Percentiles rank a stretch among this genome's conserved stretches.
phyloP scores from a whole-genome alignment of 2,113 vertebrate genomes.

The Triplophysa dalaica region DNA sequence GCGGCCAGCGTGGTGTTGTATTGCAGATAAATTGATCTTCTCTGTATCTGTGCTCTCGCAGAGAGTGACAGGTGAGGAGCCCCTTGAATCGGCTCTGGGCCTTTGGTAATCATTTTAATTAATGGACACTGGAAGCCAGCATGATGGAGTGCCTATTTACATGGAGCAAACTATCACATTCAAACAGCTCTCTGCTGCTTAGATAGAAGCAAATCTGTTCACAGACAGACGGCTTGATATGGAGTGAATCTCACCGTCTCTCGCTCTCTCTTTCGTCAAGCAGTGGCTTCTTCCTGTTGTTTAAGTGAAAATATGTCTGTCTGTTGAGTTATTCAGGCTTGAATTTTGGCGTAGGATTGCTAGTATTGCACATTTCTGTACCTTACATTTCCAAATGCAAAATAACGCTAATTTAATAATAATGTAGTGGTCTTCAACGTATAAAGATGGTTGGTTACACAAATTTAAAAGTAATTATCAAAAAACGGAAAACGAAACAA shows the following conservation, averaged over 20 bases:
- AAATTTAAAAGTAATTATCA: too few species aligned
- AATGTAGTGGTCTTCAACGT: too few species aligned
- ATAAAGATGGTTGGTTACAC: too few species aligned
- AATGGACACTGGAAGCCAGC: slow-evolving; percentile 91
- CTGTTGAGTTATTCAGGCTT: neutral
- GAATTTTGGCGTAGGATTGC: neutral
- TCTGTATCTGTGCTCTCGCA: slow-evolving; percentile 28
- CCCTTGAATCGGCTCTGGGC: slow-evolving; percentile 83
- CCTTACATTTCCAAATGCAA: too few species aligned
- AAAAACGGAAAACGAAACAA: too few species aligned
- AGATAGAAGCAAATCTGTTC: slow-evolving; percentile 62
- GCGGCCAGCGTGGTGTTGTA: slow-evolving; percentile 32
- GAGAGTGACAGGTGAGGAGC: slow-evolving; percentile 34
- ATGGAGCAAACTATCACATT: slow-evolving; percentile 82
- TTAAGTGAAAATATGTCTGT: neutral
- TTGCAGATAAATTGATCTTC: slow-evolving; percentile 29
- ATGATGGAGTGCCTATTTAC: slow-evolving; percentile 93
- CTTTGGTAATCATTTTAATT: slow-evolving; percentile 98
- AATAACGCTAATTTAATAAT: too few species aligned
- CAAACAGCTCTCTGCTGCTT: slow-evolving; percentile 81
- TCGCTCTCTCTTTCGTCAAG: neutral
- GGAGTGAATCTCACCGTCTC: neutral
- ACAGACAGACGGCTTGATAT: slow-evolving; percentile 40
- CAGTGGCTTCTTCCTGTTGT: neutral
- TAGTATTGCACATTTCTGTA: neutral